Evolutionary conservation across 2,888 invertebrate genomes (phyloP).

Genomic region (Pedicia rivosa): DNA sequence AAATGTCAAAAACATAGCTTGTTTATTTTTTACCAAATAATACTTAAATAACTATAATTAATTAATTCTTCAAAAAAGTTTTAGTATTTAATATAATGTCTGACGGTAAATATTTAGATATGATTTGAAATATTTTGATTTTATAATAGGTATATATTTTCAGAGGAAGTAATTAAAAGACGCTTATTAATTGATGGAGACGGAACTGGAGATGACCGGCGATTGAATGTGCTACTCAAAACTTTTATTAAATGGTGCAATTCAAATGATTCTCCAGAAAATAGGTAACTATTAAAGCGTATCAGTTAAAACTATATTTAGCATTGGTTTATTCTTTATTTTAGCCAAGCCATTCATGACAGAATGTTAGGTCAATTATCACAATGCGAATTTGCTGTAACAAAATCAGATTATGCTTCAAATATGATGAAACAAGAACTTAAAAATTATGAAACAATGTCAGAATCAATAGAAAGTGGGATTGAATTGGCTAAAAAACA

Average conservation of each 20-base stretch:
- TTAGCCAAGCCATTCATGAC: constrained; percentile 56
- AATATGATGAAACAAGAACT: constrained; percentile 74
- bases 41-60: too few relatives aligned
- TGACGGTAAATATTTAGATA: constrained; percentile 7
- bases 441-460: constrained; percentile 62
- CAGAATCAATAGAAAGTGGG: constrained; percentile 57
- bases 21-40: too few relatives aligned
- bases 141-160: constrained; percentile 16
- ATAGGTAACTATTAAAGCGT: too few relatives aligned
- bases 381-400: constrained; percentile 77
- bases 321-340: too few relatives aligned
- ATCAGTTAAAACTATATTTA: not conserved
- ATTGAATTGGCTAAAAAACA: constrained; percentile 66
- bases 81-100: constrained; percentile 7
- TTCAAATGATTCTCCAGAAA: constrained; percentile 46
- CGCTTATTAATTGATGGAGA: constrained; percentile 90
- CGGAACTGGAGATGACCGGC: constrained; percentile 88
- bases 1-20: too few relatives aligned
- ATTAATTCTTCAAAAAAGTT: too few relatives aligned
- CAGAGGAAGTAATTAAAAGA: constrained; percentile 88
- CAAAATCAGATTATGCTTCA: constrained; percentile 63
- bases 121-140: not conserved
- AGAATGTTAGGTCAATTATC: constrained; percentile 67
- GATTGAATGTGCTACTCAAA: constrained; percentile 71
- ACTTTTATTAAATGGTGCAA: constrained; percentile 69